phyloP scores from a whole-genome alignment of 1,140 invertebrate genomes.

The Papilio polytes region DNA sequence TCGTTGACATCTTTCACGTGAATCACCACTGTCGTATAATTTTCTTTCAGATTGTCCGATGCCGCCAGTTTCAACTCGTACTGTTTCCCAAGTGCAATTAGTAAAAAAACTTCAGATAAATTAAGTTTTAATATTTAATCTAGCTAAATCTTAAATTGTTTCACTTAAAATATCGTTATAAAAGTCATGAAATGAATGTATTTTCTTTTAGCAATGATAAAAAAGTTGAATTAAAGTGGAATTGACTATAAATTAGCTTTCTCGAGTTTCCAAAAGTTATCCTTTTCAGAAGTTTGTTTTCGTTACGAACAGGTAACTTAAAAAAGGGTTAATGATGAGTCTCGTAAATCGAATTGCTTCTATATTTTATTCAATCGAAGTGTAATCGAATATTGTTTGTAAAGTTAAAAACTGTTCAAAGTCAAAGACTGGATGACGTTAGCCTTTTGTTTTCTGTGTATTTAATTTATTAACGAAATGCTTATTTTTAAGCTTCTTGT shows the following conservation, averaged over 20 bases:
- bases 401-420: neutral
- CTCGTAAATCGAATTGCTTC: slow-evolving; percentile 17
- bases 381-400: slow-evolving; percentile 12
- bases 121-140: neutral
- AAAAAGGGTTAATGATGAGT: slow-evolving; percentile 37
- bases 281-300: slow-evolving; percentile 38
- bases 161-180: neutral
- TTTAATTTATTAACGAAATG: slow-evolving; percentile 63
- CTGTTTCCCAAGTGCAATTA: slow-evolving; percentile 81
- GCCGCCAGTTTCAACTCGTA: slow-evolving; percentile 96
- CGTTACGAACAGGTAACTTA: slow-evolving; percentile 31
- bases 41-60: slow-evolving; percentile 97
- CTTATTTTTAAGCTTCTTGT: slow-evolving; percentile 65
- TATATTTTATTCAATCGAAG: slow-evolving; percentile 20
- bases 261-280: slow-evolving; percentile 36
- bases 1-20: slow-evolving; percentile 98
- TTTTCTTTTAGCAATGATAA: slow-evolving; percentile 33
- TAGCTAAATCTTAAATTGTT: slow-evolving; percentile 7
- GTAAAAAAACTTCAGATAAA: neutral
- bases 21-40: slow-evolving; percentile 97
- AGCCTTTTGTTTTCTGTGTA: neutral
- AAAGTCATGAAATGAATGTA: slow-evolving; percentile 13
- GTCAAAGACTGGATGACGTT: neutral
- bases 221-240: slow-evolving; percentile 53
- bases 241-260: slow-evolving; percentile 53